Base-by-base conservation (phyloP, 2,113 vertebrate genomes). In the Tichodroma muraria region DNA sequence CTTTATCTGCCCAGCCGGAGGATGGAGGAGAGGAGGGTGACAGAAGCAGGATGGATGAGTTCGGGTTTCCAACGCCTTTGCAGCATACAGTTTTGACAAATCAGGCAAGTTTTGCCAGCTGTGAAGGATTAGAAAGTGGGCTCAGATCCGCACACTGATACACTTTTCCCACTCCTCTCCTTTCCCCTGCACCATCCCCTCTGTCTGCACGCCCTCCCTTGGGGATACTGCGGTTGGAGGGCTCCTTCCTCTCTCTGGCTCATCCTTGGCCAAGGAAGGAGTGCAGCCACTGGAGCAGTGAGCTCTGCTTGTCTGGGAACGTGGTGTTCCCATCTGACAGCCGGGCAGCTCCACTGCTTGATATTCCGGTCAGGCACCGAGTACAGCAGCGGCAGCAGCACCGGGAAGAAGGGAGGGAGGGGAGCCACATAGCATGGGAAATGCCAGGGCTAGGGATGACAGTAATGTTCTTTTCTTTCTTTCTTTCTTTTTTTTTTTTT, bases 361-460 rank as follows among this genome's bases (percentile, higher is more conserved):
- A 86, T 96, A 98, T 98, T 97, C 97, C 9, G 4, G 65, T 97
- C 98, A 97, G 96, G 95, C 65, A 49, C 59, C 0, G 3, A 88
- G 78, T 15, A 44, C 42, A 38, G 95, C 94, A 95, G 85, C 28
- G 8, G 76, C 63, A 24, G n/a, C 53, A 72, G 66, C 52, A 53
- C 31, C 0, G 0, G 79, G 54, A 52, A 50, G 50, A 37, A 61
- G 66, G 42, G 63, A 68, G 45, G 54, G 65, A 73, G 47, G 69
- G 89, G 47, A 85, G 77, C 38, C 50, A 13, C 57, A 28, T 15
- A 63, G 85, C 75, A 69, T 19, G 4, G 71, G 78, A 88, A 71
- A 76, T 94, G 83, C 50, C 92, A 89, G 60, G 70, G 44, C 88
- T 85, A 89, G 71, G 83, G 37, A 82, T 86, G 61, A 89, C 64